Conservation (phyloP, 2,888 invertebrate genomes). For the Eupithecia insigniata region DNA sequence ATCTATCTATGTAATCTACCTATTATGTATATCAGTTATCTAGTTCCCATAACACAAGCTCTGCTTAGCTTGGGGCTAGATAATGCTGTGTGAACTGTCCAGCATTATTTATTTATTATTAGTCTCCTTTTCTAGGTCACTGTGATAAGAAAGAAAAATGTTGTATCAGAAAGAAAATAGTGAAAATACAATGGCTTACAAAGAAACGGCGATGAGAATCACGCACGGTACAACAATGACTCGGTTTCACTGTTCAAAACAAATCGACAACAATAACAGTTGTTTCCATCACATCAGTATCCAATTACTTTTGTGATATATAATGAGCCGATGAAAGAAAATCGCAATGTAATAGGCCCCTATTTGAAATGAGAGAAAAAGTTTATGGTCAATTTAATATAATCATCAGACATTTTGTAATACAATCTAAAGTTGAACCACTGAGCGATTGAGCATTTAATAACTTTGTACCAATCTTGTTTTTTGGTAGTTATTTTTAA, state of each 20-base stretch:
- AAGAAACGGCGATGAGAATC: neutral
- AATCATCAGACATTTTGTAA: neutral
- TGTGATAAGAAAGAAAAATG: neutral
- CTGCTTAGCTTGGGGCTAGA: too few species aligned
- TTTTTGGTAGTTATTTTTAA: too few species aligned
- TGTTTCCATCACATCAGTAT: neutral
- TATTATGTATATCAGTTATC: too few species aligned
- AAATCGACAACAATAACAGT: slow-evolving; percentile 1
- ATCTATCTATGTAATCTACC: too few species aligned
- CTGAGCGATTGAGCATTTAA: neutral
- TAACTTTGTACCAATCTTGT: neutral
- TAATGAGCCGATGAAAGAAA: neutral
- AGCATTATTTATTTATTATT: too few species aligned
- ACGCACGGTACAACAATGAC: slow-evolving; percentile 2
- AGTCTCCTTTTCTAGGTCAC: too few species aligned
- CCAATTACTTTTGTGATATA: slow-evolving; percentile 14
- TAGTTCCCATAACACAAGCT: too few species aligned
- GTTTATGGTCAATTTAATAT: neutral
- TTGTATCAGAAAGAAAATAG: neutral
- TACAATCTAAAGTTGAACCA: neutral
- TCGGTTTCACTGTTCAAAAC: slow-evolving; percentile 11
- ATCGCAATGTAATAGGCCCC: neutral
- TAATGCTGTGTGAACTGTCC: too few species aligned
- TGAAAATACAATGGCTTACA: neutral
- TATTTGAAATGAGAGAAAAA: slow-evolving; percentile 5